These are phyloP conservation scores for Nasonia vitripennis DNA, from an alignment of 1,140 invertebrate genomes.

Conservation along the genomic window DNA sequence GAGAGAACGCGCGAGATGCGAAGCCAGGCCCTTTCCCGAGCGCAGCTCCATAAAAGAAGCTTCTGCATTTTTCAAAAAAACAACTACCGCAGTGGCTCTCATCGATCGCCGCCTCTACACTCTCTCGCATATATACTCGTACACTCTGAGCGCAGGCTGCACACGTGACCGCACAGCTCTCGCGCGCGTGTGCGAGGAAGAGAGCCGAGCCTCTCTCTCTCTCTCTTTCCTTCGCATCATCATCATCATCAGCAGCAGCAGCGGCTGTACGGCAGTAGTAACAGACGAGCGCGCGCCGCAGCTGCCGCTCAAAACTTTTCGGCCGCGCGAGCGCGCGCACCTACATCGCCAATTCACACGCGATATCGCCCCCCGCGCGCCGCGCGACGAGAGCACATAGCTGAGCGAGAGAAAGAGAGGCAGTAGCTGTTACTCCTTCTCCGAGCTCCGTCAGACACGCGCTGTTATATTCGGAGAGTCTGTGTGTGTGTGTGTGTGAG, in stretches of 20 bases:
- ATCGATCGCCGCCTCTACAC: background rate
- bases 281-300: background rate
- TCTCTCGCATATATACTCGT: background rate
- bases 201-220: background rate
- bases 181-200: no score
- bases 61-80: background rate
- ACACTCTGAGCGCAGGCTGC: background rate
- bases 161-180: background rate
- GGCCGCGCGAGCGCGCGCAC: no score
- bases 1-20: slow-evolving; percentile 49
- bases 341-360: slow-evolving; percentile 16
- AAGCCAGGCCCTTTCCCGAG: background rate
- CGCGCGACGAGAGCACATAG: background rate
- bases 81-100: background rate
- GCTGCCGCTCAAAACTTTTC: background rate
- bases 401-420: background rate
- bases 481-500: no score
- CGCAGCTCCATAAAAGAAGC: background rate
- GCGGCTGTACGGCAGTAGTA: background rate
- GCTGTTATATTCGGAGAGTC: background rate
- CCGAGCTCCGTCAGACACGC: slow-evolving; percentile 6
- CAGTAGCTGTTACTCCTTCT: background rate
- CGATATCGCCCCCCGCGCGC: background rate
- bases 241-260: background rate
- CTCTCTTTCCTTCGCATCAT: background rate